Evolutionary conservation across 2,797 vertebrate species (phyloP).

Genomic region (Eulemur mongoz): DNA sequence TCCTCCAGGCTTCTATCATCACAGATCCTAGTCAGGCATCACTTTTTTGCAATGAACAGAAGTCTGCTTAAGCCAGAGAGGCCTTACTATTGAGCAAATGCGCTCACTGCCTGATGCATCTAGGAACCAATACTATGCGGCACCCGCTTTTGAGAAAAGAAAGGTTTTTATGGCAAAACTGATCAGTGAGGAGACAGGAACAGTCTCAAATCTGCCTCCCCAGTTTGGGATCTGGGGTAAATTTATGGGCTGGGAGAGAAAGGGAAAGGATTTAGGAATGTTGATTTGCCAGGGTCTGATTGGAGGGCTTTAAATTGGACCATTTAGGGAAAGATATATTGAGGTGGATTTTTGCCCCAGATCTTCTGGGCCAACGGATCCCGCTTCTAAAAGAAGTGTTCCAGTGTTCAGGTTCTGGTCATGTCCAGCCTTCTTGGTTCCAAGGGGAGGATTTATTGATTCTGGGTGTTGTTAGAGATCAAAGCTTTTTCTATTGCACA

Average conservation of each 20-base stretch:
- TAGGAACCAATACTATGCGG: neutral
- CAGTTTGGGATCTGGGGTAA: neutral
- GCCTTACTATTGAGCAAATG: neutral
- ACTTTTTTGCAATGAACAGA: neutral
- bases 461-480: neutral
- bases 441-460: neutral
- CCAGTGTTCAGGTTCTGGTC: neutral
- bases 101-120: neutral
- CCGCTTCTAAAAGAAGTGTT: neutral
- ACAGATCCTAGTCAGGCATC: neutral
- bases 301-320: neutral
- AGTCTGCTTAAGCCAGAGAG: neutral
- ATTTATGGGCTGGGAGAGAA: neutral
- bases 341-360: neutral
- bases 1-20: neutral
- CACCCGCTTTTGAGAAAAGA: neutral
- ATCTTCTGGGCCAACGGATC: neutral
- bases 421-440: neutral
- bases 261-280: neutral
- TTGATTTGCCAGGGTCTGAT: neutral
- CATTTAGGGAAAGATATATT: neutral
- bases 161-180: neutral
- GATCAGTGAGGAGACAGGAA: neutral
- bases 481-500: neutral
- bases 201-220: neutral